phyloP scores from a whole-genome alignment of 2,113 vertebrate genomes.

The Periophthalmus modestus region DNA sequence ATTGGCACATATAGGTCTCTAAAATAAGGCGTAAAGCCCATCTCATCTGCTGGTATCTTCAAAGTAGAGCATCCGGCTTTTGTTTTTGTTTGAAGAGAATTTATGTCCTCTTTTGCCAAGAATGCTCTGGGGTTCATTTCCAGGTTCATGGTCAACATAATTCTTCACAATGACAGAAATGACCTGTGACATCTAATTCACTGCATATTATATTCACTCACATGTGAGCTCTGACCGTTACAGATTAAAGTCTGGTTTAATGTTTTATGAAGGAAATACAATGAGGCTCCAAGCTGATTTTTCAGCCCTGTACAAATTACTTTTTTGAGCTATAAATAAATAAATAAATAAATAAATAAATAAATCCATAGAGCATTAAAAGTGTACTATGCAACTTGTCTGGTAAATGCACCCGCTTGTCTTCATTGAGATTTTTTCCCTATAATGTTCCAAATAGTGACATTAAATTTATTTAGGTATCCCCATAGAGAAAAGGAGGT shows the following conservation, averaged over 20 bases:
- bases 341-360: not conserved
- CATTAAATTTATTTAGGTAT: too few relatives aligned
- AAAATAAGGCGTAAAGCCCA: not conserved
- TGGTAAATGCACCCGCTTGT: not conserved
- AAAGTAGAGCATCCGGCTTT: not conserved
- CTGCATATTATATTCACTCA: not conserved
- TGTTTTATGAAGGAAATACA: not conserved
- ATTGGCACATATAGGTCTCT: not conserved
- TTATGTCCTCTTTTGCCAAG: not conserved
- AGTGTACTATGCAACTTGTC: not conserved
- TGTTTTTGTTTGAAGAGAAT: not conserved
- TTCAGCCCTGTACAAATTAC: not conserved
- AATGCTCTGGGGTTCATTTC: not conserved
- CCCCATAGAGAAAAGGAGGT: too few relatives aligned
- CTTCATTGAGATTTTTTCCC: too few relatives aligned
- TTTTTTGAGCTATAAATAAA: not conserved
- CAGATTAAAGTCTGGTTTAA: not conserved
- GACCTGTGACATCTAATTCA: not conserved
- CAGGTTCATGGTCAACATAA: not conserved
- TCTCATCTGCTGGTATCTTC: not conserved
- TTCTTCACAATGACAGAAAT: not conserved
- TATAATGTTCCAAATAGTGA: too few relatives aligned
- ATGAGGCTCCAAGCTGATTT: not conserved
- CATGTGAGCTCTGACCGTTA: not conserved
- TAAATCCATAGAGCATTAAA: not conserved